These are phyloP conservation scores for Meriones unguiculatus DNA, from an alignment of 2,113 vertebrate species.

Conservation along the genomic window DNA sequence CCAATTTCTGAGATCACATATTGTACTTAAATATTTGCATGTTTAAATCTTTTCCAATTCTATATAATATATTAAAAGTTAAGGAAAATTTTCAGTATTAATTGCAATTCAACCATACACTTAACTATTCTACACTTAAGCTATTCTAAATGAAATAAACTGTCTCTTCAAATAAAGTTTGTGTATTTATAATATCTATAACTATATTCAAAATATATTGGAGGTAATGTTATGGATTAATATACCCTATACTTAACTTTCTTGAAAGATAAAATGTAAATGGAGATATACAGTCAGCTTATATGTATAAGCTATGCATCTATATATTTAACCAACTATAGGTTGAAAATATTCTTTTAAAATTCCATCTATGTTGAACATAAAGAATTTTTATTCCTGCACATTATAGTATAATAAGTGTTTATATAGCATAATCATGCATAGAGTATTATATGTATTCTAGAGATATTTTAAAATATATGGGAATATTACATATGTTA, in stretches of 20 bases:
- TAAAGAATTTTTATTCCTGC: background rate
- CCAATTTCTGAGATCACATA: background rate
- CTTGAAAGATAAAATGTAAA: slow-evolving; percentile 33
- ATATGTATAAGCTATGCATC: background rate
- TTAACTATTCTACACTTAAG: background rate
- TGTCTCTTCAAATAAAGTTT: background rate
- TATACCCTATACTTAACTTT: background rate
- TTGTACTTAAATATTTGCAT: background rate
- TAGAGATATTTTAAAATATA: background rate
- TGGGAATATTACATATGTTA: background rate
- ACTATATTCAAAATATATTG: slow-evolving; percentile 20
- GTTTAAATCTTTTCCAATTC: slow-evolving; percentile 15
- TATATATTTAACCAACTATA: background rate
- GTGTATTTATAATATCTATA: background rate
- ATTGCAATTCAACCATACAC: slow-evolving; percentile 9
- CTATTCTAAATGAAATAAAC: slow-evolving; percentile 31
- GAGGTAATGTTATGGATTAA: background rate
- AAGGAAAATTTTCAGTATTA: accelerated
- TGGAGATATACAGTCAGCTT: background rate
- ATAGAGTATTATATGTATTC: background rate
- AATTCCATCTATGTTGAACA: background rate
- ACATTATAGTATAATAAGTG: background rate
- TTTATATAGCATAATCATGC: background rate
- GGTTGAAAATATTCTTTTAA: background rate
- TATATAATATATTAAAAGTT: background rate